Evolutionary conservation across 2,888 invertebrate species (phyloP).

Genomic region (Bembecia ichneumoniformis): DNA sequence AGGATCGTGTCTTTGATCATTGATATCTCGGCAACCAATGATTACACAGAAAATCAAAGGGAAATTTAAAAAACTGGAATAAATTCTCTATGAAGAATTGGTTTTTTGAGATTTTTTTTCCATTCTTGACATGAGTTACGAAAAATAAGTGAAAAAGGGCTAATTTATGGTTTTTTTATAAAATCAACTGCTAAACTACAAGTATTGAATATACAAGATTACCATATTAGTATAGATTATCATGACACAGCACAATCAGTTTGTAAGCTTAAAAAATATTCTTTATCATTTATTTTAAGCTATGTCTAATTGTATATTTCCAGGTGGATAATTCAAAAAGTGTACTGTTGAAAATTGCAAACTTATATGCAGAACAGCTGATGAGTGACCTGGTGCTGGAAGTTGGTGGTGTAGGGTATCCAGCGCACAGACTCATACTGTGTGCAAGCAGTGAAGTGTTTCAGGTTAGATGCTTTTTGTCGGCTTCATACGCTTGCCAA

Average conservation of each 20-base stretch:
- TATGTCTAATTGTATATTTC: constrained; percentile 7
- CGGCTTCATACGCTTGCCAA: no score
- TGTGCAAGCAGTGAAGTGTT: constrained; percentile 97
- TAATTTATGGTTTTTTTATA: no score
- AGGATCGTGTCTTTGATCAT: no score
- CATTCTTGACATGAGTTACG: no score
- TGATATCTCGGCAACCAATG: no score
- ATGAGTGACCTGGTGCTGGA: constrained; percentile 92
- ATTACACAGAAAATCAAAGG: no score
- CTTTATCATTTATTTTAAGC: background rate
- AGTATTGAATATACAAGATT: no score
- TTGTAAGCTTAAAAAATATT: background rate
- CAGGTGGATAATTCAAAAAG: constrained; percentile 90
- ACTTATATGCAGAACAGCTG: constrained; percentile 85
- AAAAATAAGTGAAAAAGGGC: no score
- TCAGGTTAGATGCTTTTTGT: constrained; percentile 73
- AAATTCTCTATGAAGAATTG: no score
- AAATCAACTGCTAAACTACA: no score
- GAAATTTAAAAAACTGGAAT: no score
- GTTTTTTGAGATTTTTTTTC: no score
- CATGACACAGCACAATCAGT: background rate
- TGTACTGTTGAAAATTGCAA: constrained; percentile 85
- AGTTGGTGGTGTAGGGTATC: constrained; percentile 86
- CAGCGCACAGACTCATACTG: constrained; percentile 91
- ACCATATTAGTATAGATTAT: background rate